Percentiles rank a stretch among this genome's conserved stretches.
phyloP scores from a whole-genome alignment of 1,140 invertebrate genomes.

The Drosophila persimilis region DNA sequence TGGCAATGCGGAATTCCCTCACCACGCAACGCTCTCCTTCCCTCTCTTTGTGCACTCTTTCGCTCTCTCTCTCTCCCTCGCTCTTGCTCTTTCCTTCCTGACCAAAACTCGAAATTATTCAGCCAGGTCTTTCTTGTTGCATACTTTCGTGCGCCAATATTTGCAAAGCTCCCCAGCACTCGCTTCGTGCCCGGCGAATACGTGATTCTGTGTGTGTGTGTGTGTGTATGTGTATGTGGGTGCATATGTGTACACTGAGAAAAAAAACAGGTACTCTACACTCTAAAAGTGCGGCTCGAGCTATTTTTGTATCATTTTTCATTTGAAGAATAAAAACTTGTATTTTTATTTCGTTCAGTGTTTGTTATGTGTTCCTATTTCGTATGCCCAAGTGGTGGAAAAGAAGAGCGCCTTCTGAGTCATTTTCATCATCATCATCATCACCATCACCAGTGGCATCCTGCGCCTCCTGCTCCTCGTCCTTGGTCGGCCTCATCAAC shows the following conservation, averaged over 20 bases:
- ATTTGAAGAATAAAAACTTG: too few species aligned
- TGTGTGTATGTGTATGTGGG: slow-evolving; percentile 22
- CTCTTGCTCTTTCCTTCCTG: slow-evolving; percentile 18
- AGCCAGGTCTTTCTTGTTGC: slow-evolving; percentile 76
- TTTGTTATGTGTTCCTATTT: slow-evolving; percentile 35
- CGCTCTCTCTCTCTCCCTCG: neutral
- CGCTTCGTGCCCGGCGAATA: slow-evolving; percentile 55
- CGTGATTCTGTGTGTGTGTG: slow-evolving; percentile 10
- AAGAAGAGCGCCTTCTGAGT: slow-evolving; percentile 46
- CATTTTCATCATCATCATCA: slow-evolving; percentile 46
- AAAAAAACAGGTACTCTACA: too few species aligned
- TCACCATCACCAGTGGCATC: neutral
- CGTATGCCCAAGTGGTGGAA: slow-evolving; percentile 30
- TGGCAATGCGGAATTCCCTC: slow-evolving; percentile 54
- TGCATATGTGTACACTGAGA: slow-evolving; percentile 1
- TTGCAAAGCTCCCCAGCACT: slow-evolving; percentile 61
- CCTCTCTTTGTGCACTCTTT: neutral
- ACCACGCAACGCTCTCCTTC: neutral
- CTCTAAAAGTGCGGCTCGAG: too few species aligned
- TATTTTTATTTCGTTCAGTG: too few species aligned
- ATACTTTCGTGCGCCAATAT: slow-evolving; percentile 77
- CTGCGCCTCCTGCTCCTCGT: neutral
- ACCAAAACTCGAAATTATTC: slow-evolving; percentile 72
- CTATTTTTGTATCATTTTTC: too few species aligned
- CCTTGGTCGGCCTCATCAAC: slow-evolving; percentile 17